Conservation (phyloP, 2,888 invertebrate genomes). For the Herminia tarsipennalis region DNA sequence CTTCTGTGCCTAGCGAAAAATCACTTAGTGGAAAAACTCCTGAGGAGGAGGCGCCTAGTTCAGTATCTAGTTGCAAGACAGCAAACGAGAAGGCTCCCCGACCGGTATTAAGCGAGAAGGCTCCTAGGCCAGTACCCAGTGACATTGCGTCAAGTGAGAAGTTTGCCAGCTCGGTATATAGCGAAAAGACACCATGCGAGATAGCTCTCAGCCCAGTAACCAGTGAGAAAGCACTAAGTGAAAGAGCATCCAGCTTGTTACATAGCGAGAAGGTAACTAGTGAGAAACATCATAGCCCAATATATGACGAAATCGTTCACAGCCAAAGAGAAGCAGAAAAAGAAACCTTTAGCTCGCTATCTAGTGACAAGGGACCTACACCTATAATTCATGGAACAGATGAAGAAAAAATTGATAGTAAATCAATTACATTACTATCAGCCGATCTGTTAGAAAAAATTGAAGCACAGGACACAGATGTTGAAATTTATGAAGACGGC, state of each 20-base stretch:
- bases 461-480: slow-evolving; percentile 16
- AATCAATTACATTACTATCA: not conserved
- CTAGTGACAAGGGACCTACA: not conserved
- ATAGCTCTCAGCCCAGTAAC: not conserved
- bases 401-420: slow-evolving; percentile 6
- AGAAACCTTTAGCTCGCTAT: not conserved
- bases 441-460: slow-evolving; percentile 4
- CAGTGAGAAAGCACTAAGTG: slow-evolving; percentile 11
- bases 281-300: not conserved
- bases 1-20: not conserved
- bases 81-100: not conserved
- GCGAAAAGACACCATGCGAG: slow-evolving; percentile 4
- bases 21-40: not conserved
- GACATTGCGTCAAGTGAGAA: not conserved
- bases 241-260: slow-evolving; percentile 6
- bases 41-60: not conserved
- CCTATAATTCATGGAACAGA: not conserved
- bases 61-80: slow-evolving; percentile 5
- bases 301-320: not conserved
- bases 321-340: not conserved
- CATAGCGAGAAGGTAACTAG: not conserved
- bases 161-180: slow-evolving; percentile 7
- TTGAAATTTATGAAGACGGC: slow-evolving; percentile 42
- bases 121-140: not conserved
- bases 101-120: slow-evolving; percentile 4